Evolutionary conservation across 2,113 vertebrate species (phyloP), one percentile per base, ranked within the genome.

Genomic region (Pionites leucogaster): DNA sequence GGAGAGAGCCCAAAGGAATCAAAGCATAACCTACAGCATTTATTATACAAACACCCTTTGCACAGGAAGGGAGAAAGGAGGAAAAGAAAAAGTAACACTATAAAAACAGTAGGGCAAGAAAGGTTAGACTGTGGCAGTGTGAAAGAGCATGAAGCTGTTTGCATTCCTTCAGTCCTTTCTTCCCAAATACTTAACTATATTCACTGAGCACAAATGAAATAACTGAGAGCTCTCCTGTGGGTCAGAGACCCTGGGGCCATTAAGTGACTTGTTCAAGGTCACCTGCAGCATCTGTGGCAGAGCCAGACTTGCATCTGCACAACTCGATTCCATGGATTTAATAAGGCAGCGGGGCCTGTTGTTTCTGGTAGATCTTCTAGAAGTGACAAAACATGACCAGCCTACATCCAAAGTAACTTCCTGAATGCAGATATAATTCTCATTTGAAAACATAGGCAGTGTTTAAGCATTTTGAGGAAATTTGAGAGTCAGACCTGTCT

Each of bases 281-380:
- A 84, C 39, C 76, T 71, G 79, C 53, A 83, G 75, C 35, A 8
- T 33, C 75, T 29, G 50, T 77, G 82, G 28, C 72, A 88, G 42
- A 71, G 46, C 46, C 80, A 70, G n/a, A 5, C 64, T 17, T 0
- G 0, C 8, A 12, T 49, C 82, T 82, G 49, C 49, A 25, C 1
- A 1, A 15, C 33, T 24, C 6, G 14, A 42, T 20, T 59, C 41
- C 0, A 0, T 60, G 77, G 35, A 16, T 79, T 85, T 82, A n/a
- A 53, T 75, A 27, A 52, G 88, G 52, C 57, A 31, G 0, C 7
- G 15, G 29, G 39, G 19, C 35, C 24, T 41, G 78, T 82, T 75
- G 24, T 72, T 93, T 70, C 52, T 83, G 77, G 39, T 81, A 79
- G 37, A n/a, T 69, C 69, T 91, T 68, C 35, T 44, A 13, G 29